phyloP scores from a whole-genome alignment of 2,888 invertebrate genomes.

The Alitta virens region DNA sequence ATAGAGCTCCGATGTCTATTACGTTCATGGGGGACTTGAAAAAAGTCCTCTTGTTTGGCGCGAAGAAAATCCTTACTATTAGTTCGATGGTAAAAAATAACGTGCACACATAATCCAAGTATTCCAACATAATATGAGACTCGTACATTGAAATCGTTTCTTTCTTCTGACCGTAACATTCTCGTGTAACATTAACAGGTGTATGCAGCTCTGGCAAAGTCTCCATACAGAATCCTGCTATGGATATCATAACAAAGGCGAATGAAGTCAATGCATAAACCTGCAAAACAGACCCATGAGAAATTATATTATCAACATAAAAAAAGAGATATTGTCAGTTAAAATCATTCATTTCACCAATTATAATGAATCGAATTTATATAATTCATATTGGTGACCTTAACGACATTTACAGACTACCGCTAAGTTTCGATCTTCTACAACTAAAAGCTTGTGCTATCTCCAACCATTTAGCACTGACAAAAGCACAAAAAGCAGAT shows the following conservation, averaged over 20 bases:
- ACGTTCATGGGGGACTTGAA: conserved; percentile 50
- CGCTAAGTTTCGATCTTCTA: no score
- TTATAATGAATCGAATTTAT: no score
- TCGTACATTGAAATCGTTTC: conserved; percentile 1
- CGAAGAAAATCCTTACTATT: conserved; percentile 44
- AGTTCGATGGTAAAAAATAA: conserved; percentile 53
- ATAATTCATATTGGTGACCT: no score
- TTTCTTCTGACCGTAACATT: conserved; percentile 10
- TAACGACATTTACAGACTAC: no score
- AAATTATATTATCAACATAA: no score
- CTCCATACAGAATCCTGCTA: conserved; percentile 53
- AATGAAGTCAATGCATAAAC: conserved; percentile 51
- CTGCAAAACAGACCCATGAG: conserved; percentile 32
- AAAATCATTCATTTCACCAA: no score
- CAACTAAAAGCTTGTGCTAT: no score
- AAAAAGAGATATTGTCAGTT: no score
- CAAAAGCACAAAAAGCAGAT: no score
- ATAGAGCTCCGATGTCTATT: conserved; percentile 51
- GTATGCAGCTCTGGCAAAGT: conserved; percentile 44
- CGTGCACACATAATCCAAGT: conserved; percentile 51
- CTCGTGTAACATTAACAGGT: conserved; percentile 22
- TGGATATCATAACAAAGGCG: conserved; percentile 50
- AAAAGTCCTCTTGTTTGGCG: conserved; percentile 45
- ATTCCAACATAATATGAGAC: conserved; percentile 32
- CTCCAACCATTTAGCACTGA: no score